phyloP scores from a whole-genome alignment of 2,888 invertebrate genomes.

The Trachelus tabidus region DNA sequence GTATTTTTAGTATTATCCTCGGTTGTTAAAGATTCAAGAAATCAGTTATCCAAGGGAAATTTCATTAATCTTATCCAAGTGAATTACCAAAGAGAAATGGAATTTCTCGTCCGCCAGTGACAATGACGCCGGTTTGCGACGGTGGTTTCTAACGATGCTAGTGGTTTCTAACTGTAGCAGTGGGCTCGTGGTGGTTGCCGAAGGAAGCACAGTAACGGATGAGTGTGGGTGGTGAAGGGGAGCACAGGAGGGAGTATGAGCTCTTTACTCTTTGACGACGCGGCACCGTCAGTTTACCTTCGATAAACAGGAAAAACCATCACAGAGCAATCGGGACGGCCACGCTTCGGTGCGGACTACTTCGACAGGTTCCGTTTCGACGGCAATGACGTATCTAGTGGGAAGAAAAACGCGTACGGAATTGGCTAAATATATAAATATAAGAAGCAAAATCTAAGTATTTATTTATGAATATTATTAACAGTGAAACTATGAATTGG shows the following conservation, averaged over 20 bases:
- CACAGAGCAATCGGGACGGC: conserved; percentile 33
- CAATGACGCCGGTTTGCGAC: neutral
- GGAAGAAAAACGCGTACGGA: neutral
- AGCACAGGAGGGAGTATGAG: conserved; percentile 9
- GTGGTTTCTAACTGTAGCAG: neutral
- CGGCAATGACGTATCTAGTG: neutral
- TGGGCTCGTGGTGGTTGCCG: neutral
- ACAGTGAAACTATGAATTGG: neutral
- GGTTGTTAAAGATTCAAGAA: neutral
- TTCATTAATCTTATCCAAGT: neutral
- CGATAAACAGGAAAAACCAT: conserved; percentile 43
- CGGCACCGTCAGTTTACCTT: conserved; percentile 37
- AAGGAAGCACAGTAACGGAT: conserved; percentile 9
- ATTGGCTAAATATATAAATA: neutral
- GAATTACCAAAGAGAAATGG: neutral
- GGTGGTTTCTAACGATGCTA: neutral
- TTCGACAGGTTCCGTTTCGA: conserved; percentile 15
- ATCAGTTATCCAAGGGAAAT: neutral
- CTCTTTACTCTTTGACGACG: conserved; percentile 38
- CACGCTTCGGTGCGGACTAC: conserved; percentile 22
- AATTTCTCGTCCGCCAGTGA: neutral
- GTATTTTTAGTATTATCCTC: neutral
- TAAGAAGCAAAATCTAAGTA: neutral
- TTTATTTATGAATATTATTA: neutral
- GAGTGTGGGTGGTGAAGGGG: conserved; percentile 6